These are phyloP conservation scores for Brachyrhaphis roseni DNA, from an alignment of 2,797 vertebrate species.

Conservation along the genomic window DNA sequence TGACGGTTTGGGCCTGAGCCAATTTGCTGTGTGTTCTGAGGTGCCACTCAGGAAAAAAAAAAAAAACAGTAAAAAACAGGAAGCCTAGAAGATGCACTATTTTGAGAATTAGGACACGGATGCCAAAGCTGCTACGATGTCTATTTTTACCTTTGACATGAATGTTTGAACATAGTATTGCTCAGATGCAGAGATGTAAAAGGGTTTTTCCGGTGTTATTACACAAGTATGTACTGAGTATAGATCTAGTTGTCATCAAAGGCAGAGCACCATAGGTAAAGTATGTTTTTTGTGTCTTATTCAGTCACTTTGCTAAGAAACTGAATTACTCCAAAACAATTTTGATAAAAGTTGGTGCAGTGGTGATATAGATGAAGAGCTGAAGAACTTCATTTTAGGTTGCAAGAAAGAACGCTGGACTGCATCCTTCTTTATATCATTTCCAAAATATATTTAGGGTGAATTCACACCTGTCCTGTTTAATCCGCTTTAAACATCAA, in stretches of 20 bases:
- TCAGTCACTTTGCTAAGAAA: neutral
- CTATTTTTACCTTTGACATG: slow-evolving; percentile 31
- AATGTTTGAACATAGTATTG: slow-evolving; percentile 5
- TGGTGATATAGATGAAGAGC: neutral
- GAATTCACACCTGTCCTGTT: no score
- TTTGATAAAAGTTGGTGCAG: neutral
- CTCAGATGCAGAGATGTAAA: slow-evolving; percentile 6
- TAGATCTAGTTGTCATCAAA: neutral
- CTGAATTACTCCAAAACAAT: neutral
- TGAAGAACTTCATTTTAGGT: neutral
- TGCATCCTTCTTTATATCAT: no score
- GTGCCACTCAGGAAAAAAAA: neutral
- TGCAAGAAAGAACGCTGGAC: neutral
- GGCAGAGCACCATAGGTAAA: neutral
- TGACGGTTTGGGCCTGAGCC: neutral
- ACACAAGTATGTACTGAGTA: neutral
- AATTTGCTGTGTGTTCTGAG: neutral
- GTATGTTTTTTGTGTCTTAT: neutral
- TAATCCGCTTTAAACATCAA: no score
- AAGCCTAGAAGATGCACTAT: neutral
- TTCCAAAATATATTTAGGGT: no score
- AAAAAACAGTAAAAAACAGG: slow-evolving; percentile 7
- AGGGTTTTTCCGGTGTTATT: slow-evolving; percentile 8
- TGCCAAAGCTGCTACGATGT: neutral
- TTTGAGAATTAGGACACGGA: slow-evolving; percentile 6